phyloP scores from a whole-genome alignment of 1,140 invertebrate species.

The Epicauta chinensis region DNA sequence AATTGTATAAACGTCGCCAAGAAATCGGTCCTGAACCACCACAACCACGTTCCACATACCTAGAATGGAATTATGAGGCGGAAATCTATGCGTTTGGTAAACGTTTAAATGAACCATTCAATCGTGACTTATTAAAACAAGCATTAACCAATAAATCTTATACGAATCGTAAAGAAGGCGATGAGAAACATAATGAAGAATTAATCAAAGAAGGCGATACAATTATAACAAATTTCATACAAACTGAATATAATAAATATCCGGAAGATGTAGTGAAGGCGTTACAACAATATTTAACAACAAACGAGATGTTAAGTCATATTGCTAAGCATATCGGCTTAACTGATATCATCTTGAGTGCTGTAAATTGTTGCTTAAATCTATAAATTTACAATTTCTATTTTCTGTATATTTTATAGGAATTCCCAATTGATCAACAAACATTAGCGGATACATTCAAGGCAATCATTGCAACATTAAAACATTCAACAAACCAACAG shows the following conservation, averaged over 20 bases:
- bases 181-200: constrained; percentile 56
- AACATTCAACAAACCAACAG: not conserved
- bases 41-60: constrained; percentile 52
- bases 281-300: constrained; percentile 59
- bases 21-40: constrained; percentile 36
- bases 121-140: constrained; percentile 58
- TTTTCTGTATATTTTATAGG: constrained; percentile 51
- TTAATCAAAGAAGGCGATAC: constrained; percentile 59
- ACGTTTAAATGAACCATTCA: constrained; percentile 78
- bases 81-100: constrained; percentile 85
- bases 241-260: constrained; percentile 56
- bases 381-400: constrained; percentile 14
- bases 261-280: constrained; percentile 61
- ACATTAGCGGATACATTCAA: constrained; percentile 70
- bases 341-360: constrained; percentile 71
- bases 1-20: constrained; percentile 44
- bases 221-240: constrained; percentile 53
- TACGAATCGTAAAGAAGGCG: constrained; percentile 27
- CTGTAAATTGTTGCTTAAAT: constrained; percentile 50
- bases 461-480: constrained; percentile 44
- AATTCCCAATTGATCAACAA: constrained; percentile 63
- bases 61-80: constrained; percentile 83
- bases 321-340: constrained; percentile 69
- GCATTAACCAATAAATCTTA: constrained; percentile 80
- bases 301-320: constrained; percentile 58